Conservation (phyloP, 2,888 invertebrate genomes). For the Athalia cordata region DNA sequence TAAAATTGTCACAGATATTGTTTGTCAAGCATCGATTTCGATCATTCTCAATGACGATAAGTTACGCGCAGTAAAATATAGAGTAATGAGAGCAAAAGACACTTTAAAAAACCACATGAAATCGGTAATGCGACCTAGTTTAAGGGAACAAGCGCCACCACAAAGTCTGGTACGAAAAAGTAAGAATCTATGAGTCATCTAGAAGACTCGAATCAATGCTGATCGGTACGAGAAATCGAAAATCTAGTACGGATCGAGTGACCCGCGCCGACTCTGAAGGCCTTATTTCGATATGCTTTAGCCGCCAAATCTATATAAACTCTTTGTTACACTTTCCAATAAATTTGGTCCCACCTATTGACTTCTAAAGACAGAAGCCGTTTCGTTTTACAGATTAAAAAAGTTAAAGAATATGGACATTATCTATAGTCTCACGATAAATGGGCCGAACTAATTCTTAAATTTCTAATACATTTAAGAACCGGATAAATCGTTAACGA, state of each 20-base stretch:
- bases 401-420: not conserved
- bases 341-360: slow-evolving; percentile 28
- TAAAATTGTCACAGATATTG: slow-evolving; percentile 26
- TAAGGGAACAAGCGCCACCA: slow-evolving; percentile 38
- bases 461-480: too few relatives aligned
- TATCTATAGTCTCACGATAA: too few relatives aligned
- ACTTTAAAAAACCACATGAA: slow-evolving; percentile 30
- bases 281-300: slow-evolving; percentile 26
- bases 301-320: slow-evolving; percentile 24
- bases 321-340: slow-evolving; percentile 44
- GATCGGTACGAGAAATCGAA: slow-evolving; percentile 45
- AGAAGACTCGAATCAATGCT: slow-evolving; percentile 37
- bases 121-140: slow-evolving; percentile 39
- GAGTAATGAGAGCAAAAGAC: not conserved
- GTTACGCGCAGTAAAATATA: not conserved
- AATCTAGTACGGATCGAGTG: slow-evolving; percentile 44
- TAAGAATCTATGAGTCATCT: slow-evolving; percentile 39
- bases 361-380: slow-evolving; percentile 36
- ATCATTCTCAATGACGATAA: slow-evolving; percentile 24
- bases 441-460: too few relatives aligned
- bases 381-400: slow-evolving; percentile 13
- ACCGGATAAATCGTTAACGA: too few relatives aligned
- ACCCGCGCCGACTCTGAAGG: slow-evolving; percentile 37
- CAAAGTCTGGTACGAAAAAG: slow-evolving; percentile 30
- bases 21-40: slow-evolving; percentile 31